phyloP scores from a whole-genome alignment of 2,888 invertebrate species.

The Protonemura montana region DNA sequence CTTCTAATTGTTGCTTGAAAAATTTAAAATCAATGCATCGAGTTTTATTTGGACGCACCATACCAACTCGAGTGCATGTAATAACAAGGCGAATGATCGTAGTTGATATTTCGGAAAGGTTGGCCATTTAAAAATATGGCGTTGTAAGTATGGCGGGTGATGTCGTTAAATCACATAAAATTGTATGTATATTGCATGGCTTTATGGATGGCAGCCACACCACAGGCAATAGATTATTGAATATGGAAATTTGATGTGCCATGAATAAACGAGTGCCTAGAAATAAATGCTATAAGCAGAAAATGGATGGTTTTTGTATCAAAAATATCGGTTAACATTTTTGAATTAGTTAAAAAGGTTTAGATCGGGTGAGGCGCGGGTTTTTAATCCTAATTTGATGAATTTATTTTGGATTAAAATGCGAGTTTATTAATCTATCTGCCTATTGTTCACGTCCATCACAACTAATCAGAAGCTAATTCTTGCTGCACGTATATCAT shows the following conservation, averaged over 20 bases:
- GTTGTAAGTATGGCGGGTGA: neutral
- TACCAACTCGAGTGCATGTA: neutral
- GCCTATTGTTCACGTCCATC: neutral
- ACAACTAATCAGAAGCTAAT: neutral
- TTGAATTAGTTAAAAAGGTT: neutral
- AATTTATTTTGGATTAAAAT: neutral
- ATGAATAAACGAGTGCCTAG: neutral
- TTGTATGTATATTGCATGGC: neutral
- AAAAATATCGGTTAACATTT: neutral
- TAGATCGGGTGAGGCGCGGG: neutral
- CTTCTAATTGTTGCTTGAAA: too few relatives aligned
- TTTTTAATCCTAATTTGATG: neutral
- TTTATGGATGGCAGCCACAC: neutral
- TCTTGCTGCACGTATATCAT: neutral
- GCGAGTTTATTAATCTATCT: neutral
- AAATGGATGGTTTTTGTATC: neutral
- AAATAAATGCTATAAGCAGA: neutral
- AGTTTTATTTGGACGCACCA: too few relatives aligned
- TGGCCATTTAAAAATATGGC: neutral
- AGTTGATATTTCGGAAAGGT: neutral
- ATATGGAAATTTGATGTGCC: conserved; percentile 27
- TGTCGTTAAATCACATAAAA: neutral
- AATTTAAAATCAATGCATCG: too few relatives aligned
- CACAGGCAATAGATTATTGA: neutral
- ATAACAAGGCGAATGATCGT: neutral